Evolutionary conservation across 2,888 invertebrate species (phyloP).

Genomic region (Chrysolina oricalcia): DNA sequence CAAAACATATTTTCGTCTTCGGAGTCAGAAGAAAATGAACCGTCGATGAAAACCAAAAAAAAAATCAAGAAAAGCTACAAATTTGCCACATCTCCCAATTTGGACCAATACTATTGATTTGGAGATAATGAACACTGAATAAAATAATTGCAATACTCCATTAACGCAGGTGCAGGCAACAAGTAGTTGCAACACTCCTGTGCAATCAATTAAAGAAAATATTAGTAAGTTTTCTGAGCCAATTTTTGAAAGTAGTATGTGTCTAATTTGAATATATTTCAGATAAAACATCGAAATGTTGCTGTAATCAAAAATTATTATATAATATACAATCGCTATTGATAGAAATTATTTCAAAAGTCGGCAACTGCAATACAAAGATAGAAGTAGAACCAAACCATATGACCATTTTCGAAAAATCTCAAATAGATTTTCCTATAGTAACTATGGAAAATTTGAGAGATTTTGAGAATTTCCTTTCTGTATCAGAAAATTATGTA

Average conservation of each 20-base stretch:
- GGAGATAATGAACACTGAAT: neutral
- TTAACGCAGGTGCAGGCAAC: neutral
- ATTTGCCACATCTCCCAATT: constrained; percentile 22
- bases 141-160: neutral
- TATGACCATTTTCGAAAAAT: constrained; percentile 4
- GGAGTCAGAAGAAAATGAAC: neutral
- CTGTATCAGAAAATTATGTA: neutral
- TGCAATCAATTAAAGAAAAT: constrained; percentile 6
- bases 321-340: constrained; percentile 11
- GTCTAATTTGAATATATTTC: constrained; percentile 11
- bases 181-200: neutral
- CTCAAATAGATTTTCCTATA: neutral
- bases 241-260: neutral
- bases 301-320: constrained; percentile 8
- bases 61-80: constrained; percentile 4
- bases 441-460: neutral
- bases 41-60: neutral
- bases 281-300: constrained; percentile 5
- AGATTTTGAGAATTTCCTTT: constrained; percentile 12
- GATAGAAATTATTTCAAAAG: constrained; percentile 1
- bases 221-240: neutral
- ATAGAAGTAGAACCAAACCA: constrained; percentile 2
- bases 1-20: too few relatives aligned
- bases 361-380: neutral
- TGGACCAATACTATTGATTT: constrained; percentile 12